Evolutionary conservation across 2,888 invertebrate species (phyloP), one percentile per base, ranked within the genome.

Genomic region (Sinodicranocentrus sp.): DNA sequence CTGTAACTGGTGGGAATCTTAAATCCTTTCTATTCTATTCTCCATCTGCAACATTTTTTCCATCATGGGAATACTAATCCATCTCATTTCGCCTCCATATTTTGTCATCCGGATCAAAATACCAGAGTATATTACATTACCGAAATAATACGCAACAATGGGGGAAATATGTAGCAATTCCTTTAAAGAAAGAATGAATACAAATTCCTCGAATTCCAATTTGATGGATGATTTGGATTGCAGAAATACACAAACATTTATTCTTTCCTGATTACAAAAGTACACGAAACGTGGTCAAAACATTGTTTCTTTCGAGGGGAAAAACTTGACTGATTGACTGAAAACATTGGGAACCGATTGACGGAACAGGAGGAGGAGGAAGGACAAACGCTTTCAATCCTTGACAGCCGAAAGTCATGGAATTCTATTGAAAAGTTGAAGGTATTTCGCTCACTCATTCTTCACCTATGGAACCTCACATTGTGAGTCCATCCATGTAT

Each of bases 321-420:
- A 70, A 52, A 68, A 44, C 39, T 82, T 84, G 78, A 78, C 83
- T 78, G 78, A 84, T 84, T 84, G 83, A 65, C 83, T 78, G 83
- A 65, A 78, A 67, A 67, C 71, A 78, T 67, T 77, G 70, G 68
- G 19, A 78, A 59, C 19, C 44, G 73, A 57, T 67, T 59, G 71
- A 73, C 63, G 68, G 77, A 70, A 43, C 28, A 59, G 54, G 76
- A 57, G 63, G 44, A 75, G 65, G 26, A 84, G 67, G 70, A 39
- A 72, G 75, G 78, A 82, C 83, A 83, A 43, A 73, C 54, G 78
- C 52, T 77, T 85, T 85, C 73, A 83, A 84, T 70, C 82, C 72
- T 78, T 87, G 85, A 87, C 85, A 85, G 87, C 85, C 87, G 85
- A 84, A 87, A 86, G 84, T 82, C 78, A 84, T 72, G 76, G 80